Evolutionary conservation across 1,140 invertebrate species (phyloP).

Genomic region (Diabrotica undecimpunctata): DNA sequence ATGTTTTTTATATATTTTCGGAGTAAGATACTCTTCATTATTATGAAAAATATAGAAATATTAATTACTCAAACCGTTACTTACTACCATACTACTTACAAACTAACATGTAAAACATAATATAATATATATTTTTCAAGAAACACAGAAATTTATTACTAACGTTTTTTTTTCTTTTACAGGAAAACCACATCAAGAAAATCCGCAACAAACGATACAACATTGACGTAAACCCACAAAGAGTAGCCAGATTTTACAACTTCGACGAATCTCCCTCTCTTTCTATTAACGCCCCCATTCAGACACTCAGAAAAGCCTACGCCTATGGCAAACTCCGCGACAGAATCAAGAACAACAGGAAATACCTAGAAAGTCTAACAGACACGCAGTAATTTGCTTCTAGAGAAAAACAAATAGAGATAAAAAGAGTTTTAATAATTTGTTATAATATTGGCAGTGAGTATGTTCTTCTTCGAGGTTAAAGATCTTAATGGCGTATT

Average conservation of each 20-base stretch:
- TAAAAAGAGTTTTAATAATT: no score
- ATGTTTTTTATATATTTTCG: no score
- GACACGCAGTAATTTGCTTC: constrained; percentile 8
- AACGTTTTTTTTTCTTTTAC: background rate
- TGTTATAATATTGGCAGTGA: no score
- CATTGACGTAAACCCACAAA: constrained; percentile 8
- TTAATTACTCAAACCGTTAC: no score
- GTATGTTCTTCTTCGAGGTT: no score
- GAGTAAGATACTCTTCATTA: no score
- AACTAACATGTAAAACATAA: no score
- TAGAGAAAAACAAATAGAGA: background rate
- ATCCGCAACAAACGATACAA: constrained; percentile 18
- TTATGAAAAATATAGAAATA: no score
- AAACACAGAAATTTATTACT: no score
- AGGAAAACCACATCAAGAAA: constrained; percentile 4
- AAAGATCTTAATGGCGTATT: no score
- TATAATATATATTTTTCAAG: no score
- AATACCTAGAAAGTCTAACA: constrained; percentile 8
- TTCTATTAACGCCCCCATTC: constrained; percentile 14
- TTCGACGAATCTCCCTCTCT: constrained; percentile 7
- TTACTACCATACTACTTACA: no score
- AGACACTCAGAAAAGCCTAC: constrained; percentile 14
- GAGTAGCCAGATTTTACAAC: constrained; percentile 6
- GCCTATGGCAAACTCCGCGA: constrained; percentile 9
- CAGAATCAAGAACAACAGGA: constrained; percentile 13